A percentile compares a stretch with the other conserved stretches of the same genome.
Conservation (phyloP, 1,140 invertebrate species). For the Drosophila bocqueti region DNA sequence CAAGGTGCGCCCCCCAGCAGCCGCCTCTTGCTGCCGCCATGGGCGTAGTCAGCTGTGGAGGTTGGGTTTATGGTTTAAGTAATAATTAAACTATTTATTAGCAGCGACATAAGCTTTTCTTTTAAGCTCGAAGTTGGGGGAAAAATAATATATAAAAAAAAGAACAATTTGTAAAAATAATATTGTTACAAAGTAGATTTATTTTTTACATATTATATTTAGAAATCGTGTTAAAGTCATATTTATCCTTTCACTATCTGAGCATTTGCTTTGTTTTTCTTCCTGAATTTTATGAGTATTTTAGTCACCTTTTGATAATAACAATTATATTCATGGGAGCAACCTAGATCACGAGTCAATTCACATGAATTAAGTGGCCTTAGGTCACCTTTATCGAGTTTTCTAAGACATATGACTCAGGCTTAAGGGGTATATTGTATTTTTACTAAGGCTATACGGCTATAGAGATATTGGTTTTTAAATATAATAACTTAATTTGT, state of each 20-base stretch:
- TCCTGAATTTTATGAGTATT: neutral
- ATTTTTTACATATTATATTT: too few species aligned
- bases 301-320: neutral
- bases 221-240: too few species aligned
- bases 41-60: slow-evolving; percentile 54
- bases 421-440: neutral
- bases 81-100: neutral
- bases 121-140: too few species aligned
- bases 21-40: slow-evolving; percentile 61
- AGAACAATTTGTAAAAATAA: too few species aligned
- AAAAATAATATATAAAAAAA: too few species aligned
- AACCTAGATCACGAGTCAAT: neutral
- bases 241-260: too few species aligned
- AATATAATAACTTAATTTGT: neutral
- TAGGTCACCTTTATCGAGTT: neutral
- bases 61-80: neutral
- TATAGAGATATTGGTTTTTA: neutral
- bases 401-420: neutral
- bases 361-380: too few species aligned
- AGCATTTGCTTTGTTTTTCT: neutral
- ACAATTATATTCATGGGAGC: neutral
- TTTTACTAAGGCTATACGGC: neutral
- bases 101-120: too few species aligned
- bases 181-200: too few species aligned
- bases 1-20: slow-evolving; percentile 51